Base-by-base conservation (phyloP, 2,113 vertebrate genomes). In the Serinus canaria region DNA sequence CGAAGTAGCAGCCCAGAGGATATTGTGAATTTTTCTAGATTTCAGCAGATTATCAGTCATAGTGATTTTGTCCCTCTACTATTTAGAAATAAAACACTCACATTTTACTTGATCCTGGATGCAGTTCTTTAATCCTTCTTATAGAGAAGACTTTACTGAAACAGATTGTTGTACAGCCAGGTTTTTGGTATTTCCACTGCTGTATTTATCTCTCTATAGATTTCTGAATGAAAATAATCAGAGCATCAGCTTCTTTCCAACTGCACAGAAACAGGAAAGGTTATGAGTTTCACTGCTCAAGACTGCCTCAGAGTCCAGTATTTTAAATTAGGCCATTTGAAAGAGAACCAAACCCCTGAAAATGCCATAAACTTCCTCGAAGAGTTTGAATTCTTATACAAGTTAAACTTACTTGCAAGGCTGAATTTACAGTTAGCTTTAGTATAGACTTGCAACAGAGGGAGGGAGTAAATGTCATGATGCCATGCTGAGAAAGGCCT, bases 201-300 rank as follows among this genome's bases (percentile, higher is more conserved):
- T 69, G 16, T 41, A 66, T 91, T 92, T 82, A 43, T 76, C 60
- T 92, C 74, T 73, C 46, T 19, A 55, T 77, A 82, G 53, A 73
- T 50, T 82, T 73, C 67, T 83, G 70, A 60, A 92, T 60, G 35
- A 91, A 94, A 89, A 86, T 66, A 95, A 66, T 89, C 89, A 94
- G 66, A 84, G 62, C n/a, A 85, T 46, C 74, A 79, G 24, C 69
- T 87, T 87, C 52, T 83, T 87, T 78, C 66, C 1, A 1, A 56
- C 49, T 4, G 1, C 24, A 49, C 46, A 94, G 77, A 73, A 92
- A 73, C 44, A 83, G 46, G 46, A 94, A 87, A 91, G 9, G 30
- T 87, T 95, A 46, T 66, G 81, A 80, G 25, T 66, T 79, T 73
- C 33, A 43, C n/a, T 82, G n/a, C 35, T 84, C 62, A 78, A 39